Evolutionary conservation across 2,888 invertebrate species (phyloP), one percentile per base, ranked within the genome.

Genomic region (Caradrina clavipalpis): DNA sequence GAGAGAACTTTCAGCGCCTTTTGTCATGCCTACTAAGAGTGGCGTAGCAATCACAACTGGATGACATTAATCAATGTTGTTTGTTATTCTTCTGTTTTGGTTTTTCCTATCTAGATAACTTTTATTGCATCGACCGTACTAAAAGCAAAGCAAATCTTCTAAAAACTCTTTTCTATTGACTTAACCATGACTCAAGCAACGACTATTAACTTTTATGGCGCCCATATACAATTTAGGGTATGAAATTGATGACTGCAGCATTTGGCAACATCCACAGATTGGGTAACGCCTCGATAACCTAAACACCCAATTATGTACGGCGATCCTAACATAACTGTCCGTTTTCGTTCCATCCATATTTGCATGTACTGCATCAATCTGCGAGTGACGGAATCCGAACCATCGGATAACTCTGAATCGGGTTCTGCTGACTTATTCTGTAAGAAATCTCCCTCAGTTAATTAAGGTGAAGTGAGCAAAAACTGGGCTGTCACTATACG

Each of bases 291-390:
- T 45, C 15, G 45, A 69, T 72, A 73, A 73, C 22, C 57, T 57
- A 49, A 69, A 47, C 69, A 66, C 54, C 61, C 69, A 83, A 76
- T 75, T 79, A 71, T 53, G 69, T 64, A 73, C 31, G 69, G 67
- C 83, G 49, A 73, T 74, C 65, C 57, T 13, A 69, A 17, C 69
- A 67, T 76, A 71, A 56, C 72, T 66, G n/a, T 65, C 21, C 49
- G 70, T 72, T 79, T 83, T 76, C 71, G 68, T 65, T 79, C 50
- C 26, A 73, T 69, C 83, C 73, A 73, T 83, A 81, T 81, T 75
- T 81, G 73, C 76, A 81, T 78, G 64, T 60, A 65, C 80, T 74
- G 66, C 67, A 65, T 73, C 74, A 80, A 81, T 80, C 67, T 63
- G 49, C 55, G 51, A 47, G 31, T 56, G 57, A 58, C 39, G 66